A percentile compares a stretch with the other conserved stretches of the same genome.
Conservation (phyloP, 2,888 invertebrate genomes). For the Cynaeus angustus region DNA sequence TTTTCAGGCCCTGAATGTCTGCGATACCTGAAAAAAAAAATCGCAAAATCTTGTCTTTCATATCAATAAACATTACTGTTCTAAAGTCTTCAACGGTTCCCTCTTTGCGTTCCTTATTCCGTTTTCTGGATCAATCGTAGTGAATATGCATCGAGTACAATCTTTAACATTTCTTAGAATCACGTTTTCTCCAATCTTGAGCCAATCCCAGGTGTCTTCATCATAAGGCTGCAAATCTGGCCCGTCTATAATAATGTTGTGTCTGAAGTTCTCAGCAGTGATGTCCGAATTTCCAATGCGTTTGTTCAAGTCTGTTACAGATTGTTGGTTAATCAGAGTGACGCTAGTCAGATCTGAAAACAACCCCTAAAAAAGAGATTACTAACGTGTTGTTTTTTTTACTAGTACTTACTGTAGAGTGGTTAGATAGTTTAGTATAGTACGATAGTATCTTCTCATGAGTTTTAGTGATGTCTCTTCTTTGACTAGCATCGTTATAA, state of each 20-base stretch:
- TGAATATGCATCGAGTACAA: slow-evolving; percentile 73
- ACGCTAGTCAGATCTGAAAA: slow-evolving; percentile 74
- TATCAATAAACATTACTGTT: slow-evolving; percentile 67
- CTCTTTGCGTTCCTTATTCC: slow-evolving; percentile 69
- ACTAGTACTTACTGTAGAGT: slow-evolving; percentile 60
- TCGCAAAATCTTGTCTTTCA: background rate
- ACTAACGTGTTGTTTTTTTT: background rate
- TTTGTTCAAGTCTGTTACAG: slow-evolving; percentile 73
- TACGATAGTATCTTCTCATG: slow-evolving; percentile 59
- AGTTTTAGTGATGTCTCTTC: slow-evolving; percentile 60
- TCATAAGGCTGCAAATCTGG: slow-evolving; percentile 67
- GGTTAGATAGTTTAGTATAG: slow-evolving; percentile 62
- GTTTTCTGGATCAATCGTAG: slow-evolving; percentile 72
- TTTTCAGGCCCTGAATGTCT: slow-evolving; percentile 65
- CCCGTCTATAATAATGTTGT: slow-evolving; percentile 74
- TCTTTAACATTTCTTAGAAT: slow-evolving; percentile 74
- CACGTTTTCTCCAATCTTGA: slow-evolving; percentile 73
- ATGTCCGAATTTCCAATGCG: slow-evolving; percentile 69
- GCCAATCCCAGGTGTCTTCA: slow-evolving; percentile 76
- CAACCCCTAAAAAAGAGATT: slow-evolving; percentile 68
- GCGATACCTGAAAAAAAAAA: slow-evolving; percentile 71
- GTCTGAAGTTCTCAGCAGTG: slow-evolving; percentile 73
- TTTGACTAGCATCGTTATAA: slow-evolving; percentile 63
- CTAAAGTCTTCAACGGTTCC: slow-evolving; percentile 74
- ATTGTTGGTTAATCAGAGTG: slow-evolving; percentile 73